phyloP scores from a whole-genome alignment of 1,140 invertebrate genomes.

The Marisa cornuarietis region DNA sequence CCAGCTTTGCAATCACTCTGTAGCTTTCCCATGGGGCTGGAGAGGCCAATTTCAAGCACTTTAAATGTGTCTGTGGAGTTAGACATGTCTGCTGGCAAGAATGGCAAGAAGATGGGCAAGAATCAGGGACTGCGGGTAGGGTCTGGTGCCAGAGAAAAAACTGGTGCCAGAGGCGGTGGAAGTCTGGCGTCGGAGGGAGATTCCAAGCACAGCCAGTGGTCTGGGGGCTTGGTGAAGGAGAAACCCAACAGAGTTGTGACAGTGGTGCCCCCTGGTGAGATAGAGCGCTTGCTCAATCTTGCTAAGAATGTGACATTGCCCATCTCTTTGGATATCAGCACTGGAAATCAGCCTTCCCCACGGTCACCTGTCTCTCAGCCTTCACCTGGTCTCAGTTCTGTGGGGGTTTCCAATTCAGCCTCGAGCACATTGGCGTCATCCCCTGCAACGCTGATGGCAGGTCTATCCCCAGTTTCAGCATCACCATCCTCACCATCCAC shows the following conservation, averaged over 20 bases:
- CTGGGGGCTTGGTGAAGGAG: slow-evolving; percentile 10
- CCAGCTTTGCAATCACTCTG: neutral
- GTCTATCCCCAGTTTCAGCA: neutral
- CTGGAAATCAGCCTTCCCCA: neutral
- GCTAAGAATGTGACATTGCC: neutral
- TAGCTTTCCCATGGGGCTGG: neutral
- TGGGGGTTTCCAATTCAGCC: neutral
- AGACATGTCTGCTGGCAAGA: neutral
- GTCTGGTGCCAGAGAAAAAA: too few relatives aligned
- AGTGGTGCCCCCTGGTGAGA: slow-evolving; percentile 1
- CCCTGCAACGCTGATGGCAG: neutral
- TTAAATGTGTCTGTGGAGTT: neutral
- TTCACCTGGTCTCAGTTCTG: neutral
- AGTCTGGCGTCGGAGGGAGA: neutral
- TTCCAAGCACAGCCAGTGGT: slow-evolving; percentile 3
- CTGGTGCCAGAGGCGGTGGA: neutral
- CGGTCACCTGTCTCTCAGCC: neutral
- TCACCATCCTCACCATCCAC: neutral
- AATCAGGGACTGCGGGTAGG: neutral
- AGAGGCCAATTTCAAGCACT: neutral
- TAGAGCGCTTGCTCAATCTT: neutral
- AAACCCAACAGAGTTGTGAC: neutral
- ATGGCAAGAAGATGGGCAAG: neutral
- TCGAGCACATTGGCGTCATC: neutral
- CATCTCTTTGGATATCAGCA: neutral